phyloP scores from a whole-genome alignment of 2,888 invertebrate species.

The Hypomecis atomaria region DNA sequence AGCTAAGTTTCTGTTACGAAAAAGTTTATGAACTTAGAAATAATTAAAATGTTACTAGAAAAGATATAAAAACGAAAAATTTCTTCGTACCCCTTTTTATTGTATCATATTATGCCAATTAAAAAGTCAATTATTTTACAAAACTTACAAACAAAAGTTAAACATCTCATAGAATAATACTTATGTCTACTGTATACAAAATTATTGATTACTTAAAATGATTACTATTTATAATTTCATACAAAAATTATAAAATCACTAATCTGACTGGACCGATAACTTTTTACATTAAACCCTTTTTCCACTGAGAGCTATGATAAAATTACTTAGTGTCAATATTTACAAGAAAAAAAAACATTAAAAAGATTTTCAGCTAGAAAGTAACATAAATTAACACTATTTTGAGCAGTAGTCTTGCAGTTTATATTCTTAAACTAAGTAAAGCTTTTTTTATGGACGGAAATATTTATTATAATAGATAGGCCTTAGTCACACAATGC shows the following conservation, averaged over 20 bases:
- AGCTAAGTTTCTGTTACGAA: too few species aligned
- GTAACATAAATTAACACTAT: conserved; percentile 1
- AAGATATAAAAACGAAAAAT: not conserved
- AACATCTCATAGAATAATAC: conserved; percentile 38
- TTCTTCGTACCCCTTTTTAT: conserved; percentile 47
- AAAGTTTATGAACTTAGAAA: too few species aligned
- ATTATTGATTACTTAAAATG: conserved; percentile 24
- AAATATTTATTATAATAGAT: conserved; percentile 28
- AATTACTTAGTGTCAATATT: not conserved
- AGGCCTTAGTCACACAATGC: too few species aligned
- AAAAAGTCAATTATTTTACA: conserved; percentile 42
- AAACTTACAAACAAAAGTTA: conserved; percentile 33
- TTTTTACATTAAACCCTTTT: conserved; percentile 42
- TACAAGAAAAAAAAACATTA: too few species aligned
- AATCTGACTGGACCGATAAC: conserved; percentile 65
- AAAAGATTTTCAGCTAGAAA: not conserved
- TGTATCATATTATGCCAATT: conserved; percentile 46
- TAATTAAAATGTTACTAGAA: too few species aligned
- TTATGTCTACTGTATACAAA: conserved; percentile 48
- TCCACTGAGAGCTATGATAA: conserved; percentile 63
- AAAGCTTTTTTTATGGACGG: conserved; percentile 72
- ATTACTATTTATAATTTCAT: conserved; percentile 49
- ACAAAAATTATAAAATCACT: conserved; percentile 59
- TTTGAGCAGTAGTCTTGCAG: conserved; percentile 14
- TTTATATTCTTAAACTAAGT: conserved; percentile 58